A percentile compares a stretch with the other conserved stretches of the same genome.
phyloP scores from a whole-genome alignment of 2,888 invertebrate genomes.

The Caenorhabditis zanzibari region DNA sequence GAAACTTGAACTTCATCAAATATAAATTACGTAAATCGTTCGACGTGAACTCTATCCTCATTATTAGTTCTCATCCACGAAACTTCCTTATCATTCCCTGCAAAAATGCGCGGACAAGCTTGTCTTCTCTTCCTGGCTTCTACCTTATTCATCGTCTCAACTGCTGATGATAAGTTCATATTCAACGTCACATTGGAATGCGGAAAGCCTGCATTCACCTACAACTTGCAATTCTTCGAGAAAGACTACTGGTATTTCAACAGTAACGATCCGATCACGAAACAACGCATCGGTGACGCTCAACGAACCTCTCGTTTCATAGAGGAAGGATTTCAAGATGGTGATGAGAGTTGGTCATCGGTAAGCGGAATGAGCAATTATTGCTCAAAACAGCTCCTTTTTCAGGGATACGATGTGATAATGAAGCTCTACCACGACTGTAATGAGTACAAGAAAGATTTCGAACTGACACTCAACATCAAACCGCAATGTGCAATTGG shows the following conservation, averaged over 20 bases:
- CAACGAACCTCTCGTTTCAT: constrained; percentile 2
- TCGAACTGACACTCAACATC: background rate
- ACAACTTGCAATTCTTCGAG: constrained; percentile 45
- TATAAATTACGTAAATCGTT: background rate
- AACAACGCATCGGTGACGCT: constrained; percentile 21
- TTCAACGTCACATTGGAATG: constrained; percentile 33
- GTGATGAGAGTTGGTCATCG: constrained; percentile 10
- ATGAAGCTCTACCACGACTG: constrained; percentile 40
- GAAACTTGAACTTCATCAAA: background rate
- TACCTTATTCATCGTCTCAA: background rate
- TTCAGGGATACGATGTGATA: constrained; percentile 23
- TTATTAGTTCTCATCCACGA: background rate
- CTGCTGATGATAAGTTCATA: constrained; percentile 33
- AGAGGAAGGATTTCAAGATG: constrained; percentile 21
- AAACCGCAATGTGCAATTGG: constrained; percentile 20
- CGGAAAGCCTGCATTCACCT: constrained; percentile 17
- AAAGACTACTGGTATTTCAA: background rate
- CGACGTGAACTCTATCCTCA: background rate
- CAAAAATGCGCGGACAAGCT: constrained; percentile 21
- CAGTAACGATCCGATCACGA: constrained; percentile 6
- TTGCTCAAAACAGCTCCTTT: background rate
- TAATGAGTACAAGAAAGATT: constrained; percentile 13
- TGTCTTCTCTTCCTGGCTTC: constrained; percentile 20
- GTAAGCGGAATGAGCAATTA: too few relatives aligned
- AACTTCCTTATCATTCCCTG: background rate